Base-by-base conservation (phyloP, 53 echinoderm and acorn worm species). In the Arbacia lixula region DNA sequence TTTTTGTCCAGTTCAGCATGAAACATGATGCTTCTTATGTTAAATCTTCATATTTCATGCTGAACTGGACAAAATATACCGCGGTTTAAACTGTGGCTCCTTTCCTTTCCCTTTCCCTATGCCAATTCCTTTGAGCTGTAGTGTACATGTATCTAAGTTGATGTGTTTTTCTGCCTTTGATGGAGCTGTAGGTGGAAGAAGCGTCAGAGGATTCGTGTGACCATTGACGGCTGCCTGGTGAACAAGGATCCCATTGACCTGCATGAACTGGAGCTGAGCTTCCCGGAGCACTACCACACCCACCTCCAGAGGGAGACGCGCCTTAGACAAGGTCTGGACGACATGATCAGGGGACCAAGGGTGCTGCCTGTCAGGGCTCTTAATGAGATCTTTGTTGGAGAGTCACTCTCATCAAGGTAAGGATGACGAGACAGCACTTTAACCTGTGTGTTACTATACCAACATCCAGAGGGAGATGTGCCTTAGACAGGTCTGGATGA, bases 361-460 rank as follows among this genome's bases (percentile, higher is more conserved):
- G 87, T 99, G 10, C 83, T 99, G 35, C 99, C 94, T 14, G 85
- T 95, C 33, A 74, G 92, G 53, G 99, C 99, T 1, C 77, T 99
- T 21, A 99, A 99, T 73, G 99, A 98, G 73, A 95, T 99, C 63
- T 99, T 92, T 42, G 87, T 99, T 37, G 99, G 99, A 36, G 99
- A 99, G 63, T 95, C 99, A 4, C 78, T 99, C 16, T 92, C 99
- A 20, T 99, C 99, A 50, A 95, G 92, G 99, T 99, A 71, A 19
- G 34, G 5, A 65, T 11, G 5, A 19, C n/a, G 8, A 8, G 46
- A 8, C 14, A n/a, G n/a, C n/a, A n/a, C n/a, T n/a, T n/a, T n/a
- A n/a, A n/a, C 90, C 94, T 14, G 99, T 94, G 12, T 90, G 92
- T 29, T 72, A 84, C 21, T 66, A 87, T 32, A 64, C 83, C 16